Percentiles rank a stretch among this genome's conserved stretches.
Conservation (phyloP, 2,888 invertebrate species). For the Caenorhabditis sp. region DNA sequence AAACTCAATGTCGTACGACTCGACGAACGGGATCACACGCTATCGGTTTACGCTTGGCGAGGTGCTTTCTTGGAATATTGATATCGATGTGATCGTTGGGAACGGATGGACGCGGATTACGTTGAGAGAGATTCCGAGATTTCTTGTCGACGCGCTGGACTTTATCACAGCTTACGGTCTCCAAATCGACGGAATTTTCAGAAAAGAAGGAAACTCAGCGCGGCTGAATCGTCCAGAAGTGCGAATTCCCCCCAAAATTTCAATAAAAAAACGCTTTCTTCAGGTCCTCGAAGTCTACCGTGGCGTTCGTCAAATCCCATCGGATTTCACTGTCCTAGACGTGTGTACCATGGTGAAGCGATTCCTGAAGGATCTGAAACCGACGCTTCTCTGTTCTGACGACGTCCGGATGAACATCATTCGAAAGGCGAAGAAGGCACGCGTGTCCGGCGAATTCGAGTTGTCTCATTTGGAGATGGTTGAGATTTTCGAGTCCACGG, state of each 20-base stretch:
- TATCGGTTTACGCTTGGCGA: constrained; percentile 57
- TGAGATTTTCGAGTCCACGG: constrained; percentile 25
- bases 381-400: constrained; percentile 49
- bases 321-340: constrained; percentile 71
- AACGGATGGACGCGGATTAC: constrained; percentile 62
- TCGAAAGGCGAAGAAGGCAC: constrained; percentile 41
- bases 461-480: constrained; percentile 49
- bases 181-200: constrained; percentile 73
- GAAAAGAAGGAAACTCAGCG: constrained; percentile 72
- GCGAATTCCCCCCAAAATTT: background rate
- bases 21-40: constrained; percentile 37
- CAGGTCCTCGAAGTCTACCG: constrained; percentile 65
- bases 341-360: constrained; percentile 76
- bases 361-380: constrained; percentile 71
- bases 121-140: constrained; percentile 65
- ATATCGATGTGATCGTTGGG: constrained; percentile 58
- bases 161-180: constrained; percentile 65
- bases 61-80: constrained; percentile 59
- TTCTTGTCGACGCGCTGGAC: constrained; percentile 74
- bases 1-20: constrained; percentile 45
- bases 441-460: constrained; percentile 32
- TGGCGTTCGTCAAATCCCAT: constrained; percentile 67
- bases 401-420: constrained; percentile 52
- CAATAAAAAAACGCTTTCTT: background rate
- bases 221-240: constrained; percentile 65